A percentile compares a stretch with the other conserved stretches of the same genome.
Evolutionary conservation across 2,888 invertebrate genomes (phyloP).

Genomic region (Microctonus hyperodae): DNA sequence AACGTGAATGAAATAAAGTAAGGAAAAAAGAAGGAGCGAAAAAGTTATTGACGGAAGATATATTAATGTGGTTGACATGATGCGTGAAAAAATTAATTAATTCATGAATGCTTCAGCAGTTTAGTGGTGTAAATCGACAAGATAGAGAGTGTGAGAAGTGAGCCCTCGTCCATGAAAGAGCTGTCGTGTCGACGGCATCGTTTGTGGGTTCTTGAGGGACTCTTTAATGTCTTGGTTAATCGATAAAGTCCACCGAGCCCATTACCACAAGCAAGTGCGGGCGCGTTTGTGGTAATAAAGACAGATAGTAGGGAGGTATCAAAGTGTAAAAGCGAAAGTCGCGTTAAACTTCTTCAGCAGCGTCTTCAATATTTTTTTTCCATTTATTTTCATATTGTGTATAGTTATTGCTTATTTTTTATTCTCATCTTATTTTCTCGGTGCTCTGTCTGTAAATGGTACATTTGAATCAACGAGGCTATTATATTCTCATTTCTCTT

Average conservation of each 20-base stretch:
- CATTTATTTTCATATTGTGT: constrained; percentile 7
- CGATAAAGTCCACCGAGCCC: constrained; percentile 39
- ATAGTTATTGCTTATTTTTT: not conserved
- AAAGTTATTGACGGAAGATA: not conserved
- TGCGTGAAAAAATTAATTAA: constrained; percentile 5
- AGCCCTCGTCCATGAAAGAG: constrained; percentile 1
- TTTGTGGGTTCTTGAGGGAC: constrained; percentile 34
- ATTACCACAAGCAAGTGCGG: constrained; percentile 32
- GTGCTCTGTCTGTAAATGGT: not conserved
- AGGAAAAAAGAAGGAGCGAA: not conserved
- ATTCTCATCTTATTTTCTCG: not conserved
- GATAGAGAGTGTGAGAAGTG: not conserved
- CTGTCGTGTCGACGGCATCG: constrained; percentile 20
- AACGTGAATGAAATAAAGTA: not conserved
- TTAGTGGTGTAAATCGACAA: not conserved
- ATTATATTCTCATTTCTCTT: constrained; percentile 1
- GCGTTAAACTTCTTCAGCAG: constrained; percentile 28
- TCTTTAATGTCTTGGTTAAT: constrained; percentile 38
- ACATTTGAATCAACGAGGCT: not conserved
- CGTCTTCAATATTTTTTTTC: constrained; percentile 18
- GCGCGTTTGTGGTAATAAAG: constrained; percentile 39
- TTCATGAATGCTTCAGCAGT: constrained; percentile 1
- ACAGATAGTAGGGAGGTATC: constrained; percentile 32
- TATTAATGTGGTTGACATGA: not conserved
- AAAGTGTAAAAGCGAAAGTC: constrained; percentile 33